Conservation (phyloP, 2,113 vertebrate species). For the Semnornis frantzii region DNA sequence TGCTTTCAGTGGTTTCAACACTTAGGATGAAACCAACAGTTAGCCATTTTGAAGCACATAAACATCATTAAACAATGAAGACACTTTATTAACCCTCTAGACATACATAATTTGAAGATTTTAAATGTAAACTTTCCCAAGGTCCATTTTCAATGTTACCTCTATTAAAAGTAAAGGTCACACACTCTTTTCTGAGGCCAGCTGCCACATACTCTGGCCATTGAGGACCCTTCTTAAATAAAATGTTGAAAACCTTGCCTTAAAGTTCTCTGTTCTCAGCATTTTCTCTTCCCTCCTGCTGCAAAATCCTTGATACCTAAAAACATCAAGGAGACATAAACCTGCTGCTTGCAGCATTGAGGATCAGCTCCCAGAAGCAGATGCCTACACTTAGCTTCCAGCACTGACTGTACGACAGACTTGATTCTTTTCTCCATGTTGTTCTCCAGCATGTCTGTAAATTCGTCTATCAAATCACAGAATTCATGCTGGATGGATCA, state of each 20-base stretch:
- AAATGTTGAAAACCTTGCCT: neutral
- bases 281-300: neutral
- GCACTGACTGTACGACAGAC: neutral
- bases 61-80: neutral
- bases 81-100: neutral
- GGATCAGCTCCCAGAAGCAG: neutral
- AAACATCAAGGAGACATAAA: neutral
- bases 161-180: neutral
- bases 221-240: neutral
- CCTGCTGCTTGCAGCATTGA: neutral
- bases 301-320: neutral
- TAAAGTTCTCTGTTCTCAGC: neutral
- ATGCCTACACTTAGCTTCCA: neutral
- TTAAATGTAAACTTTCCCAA: neutral
- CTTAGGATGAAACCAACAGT: neutral
- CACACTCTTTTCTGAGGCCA: neutral
- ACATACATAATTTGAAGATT: neutral
- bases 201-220: neutral
- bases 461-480: neutral
- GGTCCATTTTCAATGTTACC: neutral
- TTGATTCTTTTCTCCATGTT: neutral
- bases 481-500: neutral
- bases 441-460: neutral
- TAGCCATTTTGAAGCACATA: neutral
- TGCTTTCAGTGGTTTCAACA: neutral